These are phyloP conservation scores for Pseudochromis fuscus DNA, from an alignment of 2,797 vertebrate genomes.

Conservation along the genomic window DNA sequence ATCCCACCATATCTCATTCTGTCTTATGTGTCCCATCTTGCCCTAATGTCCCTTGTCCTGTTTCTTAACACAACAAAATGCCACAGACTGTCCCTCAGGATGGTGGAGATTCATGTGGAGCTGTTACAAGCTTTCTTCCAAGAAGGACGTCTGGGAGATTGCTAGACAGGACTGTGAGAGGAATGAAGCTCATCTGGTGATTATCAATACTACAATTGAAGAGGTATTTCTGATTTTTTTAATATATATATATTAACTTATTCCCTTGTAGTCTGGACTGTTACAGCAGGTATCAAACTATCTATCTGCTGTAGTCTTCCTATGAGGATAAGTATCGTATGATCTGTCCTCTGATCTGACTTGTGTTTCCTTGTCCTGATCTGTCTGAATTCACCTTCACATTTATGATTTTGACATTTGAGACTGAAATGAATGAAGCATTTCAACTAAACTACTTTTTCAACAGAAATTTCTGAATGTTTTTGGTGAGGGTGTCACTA, in stretches of 20 bases:
- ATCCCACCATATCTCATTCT: too few relatives aligned
- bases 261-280: too few relatives aligned
- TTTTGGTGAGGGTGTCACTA: fast-evolving
- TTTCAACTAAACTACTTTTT: background rate
- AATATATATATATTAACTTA: too few relatives aligned
- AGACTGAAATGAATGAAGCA: background rate
- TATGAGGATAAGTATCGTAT: background rate
- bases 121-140: slow-evolving; percentile 22
- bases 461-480: background rate
- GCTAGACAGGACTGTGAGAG: background rate
- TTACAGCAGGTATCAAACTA: too few relatives aligned
- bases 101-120: background rate
- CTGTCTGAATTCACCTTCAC: background rate
- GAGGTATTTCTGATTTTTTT: slow-evolving; percentile 8
- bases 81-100: background rate
- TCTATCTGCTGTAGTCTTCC: too few relatives aligned
- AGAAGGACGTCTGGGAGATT: fast-evolving
- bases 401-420: background rate
- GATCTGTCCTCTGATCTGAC: background rate
- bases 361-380: background rate
- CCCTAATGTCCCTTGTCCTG: background rate
- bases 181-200: background rate
- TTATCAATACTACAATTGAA: fast-evolving
- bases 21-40: background rate
- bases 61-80: background rate